phyloP scores from a whole-genome alignment of 2,797 vertebrate species.

The Todus mexicanus region DNA sequence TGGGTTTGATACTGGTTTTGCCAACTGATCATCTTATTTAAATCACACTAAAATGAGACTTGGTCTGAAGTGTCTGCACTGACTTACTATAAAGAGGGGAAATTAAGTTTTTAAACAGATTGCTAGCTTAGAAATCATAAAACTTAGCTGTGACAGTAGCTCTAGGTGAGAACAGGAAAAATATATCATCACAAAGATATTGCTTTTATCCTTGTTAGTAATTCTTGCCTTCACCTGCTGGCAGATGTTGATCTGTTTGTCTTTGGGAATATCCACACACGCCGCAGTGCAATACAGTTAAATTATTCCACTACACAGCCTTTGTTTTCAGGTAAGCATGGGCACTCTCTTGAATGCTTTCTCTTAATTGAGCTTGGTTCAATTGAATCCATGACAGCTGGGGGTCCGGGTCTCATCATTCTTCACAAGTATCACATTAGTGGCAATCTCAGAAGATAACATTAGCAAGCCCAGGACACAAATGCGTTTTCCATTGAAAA shows the following conservation, averaged over 20 bases:
- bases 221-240: not conserved
- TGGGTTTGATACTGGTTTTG: too few species aligned
- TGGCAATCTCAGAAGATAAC: not conserved
- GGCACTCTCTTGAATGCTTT: not conserved
- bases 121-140: not conserved
- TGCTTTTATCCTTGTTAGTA: not conserved
- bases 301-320: not conserved
- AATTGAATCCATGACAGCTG: not conserved
- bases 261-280: not conserved
- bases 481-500: not conserved
- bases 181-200: not conserved
- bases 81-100: not conserved
- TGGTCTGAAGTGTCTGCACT: not conserved
- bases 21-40: not conserved
- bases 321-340: not conserved
- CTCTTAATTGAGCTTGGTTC: not conserved
- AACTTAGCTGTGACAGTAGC: not conserved
- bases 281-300: not conserved
- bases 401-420: not conserved
- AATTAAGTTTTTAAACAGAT: not conserved
- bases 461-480: not conserved
- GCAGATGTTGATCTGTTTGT: not conserved
- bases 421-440: not conserved
- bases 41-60: not conserved
- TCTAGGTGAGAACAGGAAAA: not conserved